Evolutionary conservation across 2,888 invertebrate genomes (phyloP), one percentile per base, ranked within the genome.

Genomic region (Ctenicera cuprea): DNA sequence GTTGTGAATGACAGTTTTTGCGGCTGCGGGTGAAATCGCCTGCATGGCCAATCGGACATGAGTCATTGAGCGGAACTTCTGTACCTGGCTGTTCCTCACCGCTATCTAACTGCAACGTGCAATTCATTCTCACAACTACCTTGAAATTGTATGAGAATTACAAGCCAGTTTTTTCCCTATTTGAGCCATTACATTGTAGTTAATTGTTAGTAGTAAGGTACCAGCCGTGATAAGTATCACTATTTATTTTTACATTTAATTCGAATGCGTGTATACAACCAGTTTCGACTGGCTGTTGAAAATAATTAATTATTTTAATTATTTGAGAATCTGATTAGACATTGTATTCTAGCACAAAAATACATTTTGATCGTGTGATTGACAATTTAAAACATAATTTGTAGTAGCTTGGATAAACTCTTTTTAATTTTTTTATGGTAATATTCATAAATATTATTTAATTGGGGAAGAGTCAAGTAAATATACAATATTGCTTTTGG

Each of bases 1-100:
- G 43, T 37, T 41, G 48, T 52, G 45, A 65, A 65, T 38, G 50
- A 45, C 48, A 73, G 45, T 75, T 77, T 79, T 76, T 77, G 73
- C 63, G 65, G 77, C 76, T 73, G 75, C 75, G 75, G 78, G 80
- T 80, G 80, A 81, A 82, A 81, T 80, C 80, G 76, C 62, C 76
- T 77, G 77, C 79, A 78, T 74, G 76, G 75, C 75, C 78, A 81
- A 80, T 81, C 80, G 79, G 80, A 80, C 80, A 80, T 81, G 81
- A 80, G 76, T 79, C 82, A 81, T 79, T 78, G 80, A 80, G 81
- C 82, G 81, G 79, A 81, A 81, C 82, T 79, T 76, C 71, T 71
- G 76, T 78, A 76, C 78, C 77, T 78, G 78, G 71, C 75, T 76
- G 78, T 78, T 79, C 77, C 74, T 76, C 75, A 68, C 71, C 75